Evolutionary conservation across 2,797 vertebrate species (phyloP).

Genomic region (Leuciscus waleckii): DNA sequence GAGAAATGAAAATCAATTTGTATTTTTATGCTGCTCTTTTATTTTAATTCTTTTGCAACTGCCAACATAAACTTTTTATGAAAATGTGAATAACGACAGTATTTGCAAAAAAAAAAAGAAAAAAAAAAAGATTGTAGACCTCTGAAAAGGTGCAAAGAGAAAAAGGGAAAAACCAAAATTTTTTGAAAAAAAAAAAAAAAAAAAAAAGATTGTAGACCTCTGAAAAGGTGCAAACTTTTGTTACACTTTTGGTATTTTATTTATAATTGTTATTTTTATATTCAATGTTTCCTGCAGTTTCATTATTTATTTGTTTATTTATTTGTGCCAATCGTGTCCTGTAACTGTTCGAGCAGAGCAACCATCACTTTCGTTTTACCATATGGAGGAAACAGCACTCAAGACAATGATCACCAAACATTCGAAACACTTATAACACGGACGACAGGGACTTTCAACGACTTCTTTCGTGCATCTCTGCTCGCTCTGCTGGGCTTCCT

Average conservation of each 20-base stretch:
- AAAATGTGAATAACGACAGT: slow-evolving; percentile 82
- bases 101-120: slow-evolving; percentile 79
- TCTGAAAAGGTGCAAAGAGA: slow-evolving; percentile 79
- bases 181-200: slow-evolving; percentile 45
- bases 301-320: slow-evolving; percentile 82
- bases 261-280: slow-evolving; percentile 86
- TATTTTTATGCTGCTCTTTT: slow-evolving; percentile 93
- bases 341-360: slow-evolving; percentile 63
- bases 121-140: slow-evolving; percentile 67
- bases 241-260: slow-evolving; percentile 81
- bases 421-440: slow-evolving; percentile 15
- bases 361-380: slow-evolving; percentile 80
- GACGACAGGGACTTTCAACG: slow-evolving; percentile 52
- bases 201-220: slow-evolving; percentile 71
- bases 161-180: no score
- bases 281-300: slow-evolving; percentile 65
- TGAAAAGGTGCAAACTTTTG: slow-evolving; percentile 77
- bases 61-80: slow-evolving; percentile 87
- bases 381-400: slow-evolving; percentile 28
- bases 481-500: slow-evolving; percentile 80
- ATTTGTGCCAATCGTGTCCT: slow-evolving; percentile 80
- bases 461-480: slow-evolving; percentile 60
- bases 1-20: slow-evolving; percentile 78
- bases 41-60: slow-evolving; percentile 91
- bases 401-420: slow-evolving; percentile 43